These are phyloP conservation scores for Nomada hirtipes DNA, from an alignment of 2,888 invertebrate genomes.

Conservation along the genomic window DNA sequence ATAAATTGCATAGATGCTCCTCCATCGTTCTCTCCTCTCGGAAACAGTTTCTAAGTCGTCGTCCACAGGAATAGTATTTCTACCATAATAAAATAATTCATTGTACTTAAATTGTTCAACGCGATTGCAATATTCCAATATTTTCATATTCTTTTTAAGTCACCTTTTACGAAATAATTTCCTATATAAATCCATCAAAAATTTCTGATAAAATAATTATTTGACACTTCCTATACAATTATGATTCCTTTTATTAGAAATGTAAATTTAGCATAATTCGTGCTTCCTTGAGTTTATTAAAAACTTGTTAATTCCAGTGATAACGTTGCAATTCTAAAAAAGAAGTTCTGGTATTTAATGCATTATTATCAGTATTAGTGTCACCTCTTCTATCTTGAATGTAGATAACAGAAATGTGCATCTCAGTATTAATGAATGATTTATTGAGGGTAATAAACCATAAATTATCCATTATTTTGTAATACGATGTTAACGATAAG, in stretches of 20 bases:
- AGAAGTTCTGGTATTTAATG: background rate
- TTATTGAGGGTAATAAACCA: background rate
- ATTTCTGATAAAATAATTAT: constrained; percentile 2
- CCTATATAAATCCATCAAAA: constrained; percentile 61
- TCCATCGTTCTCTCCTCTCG: constrained; percentile 90
- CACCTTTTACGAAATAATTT: constrained; percentile 58
- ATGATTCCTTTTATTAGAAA: constrained; percentile 3
- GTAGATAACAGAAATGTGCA: constrained; percentile 9
- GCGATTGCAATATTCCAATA: background rate
- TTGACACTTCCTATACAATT: background rate
- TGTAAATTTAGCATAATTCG: background rate
- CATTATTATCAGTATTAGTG: background rate
- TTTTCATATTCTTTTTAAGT: background rate
- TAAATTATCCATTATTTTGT: background rate
- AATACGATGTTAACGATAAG: background rate
- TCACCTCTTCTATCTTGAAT: background rate
- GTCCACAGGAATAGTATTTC: constrained; percentile 47
- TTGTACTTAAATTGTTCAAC: background rate
- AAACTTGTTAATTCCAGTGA: background rate
- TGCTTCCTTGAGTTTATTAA: background rate
- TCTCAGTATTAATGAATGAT: background rate
- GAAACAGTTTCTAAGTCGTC: constrained; percentile 88
- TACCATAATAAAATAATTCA: constrained; percentile 22
- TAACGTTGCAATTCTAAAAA: background rate
- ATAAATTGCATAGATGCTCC: constrained; percentile 92